Evolutionary conservation across 2,113 vertebrate species (phyloP).

Genomic region (Saiga tatarica): DNA sequence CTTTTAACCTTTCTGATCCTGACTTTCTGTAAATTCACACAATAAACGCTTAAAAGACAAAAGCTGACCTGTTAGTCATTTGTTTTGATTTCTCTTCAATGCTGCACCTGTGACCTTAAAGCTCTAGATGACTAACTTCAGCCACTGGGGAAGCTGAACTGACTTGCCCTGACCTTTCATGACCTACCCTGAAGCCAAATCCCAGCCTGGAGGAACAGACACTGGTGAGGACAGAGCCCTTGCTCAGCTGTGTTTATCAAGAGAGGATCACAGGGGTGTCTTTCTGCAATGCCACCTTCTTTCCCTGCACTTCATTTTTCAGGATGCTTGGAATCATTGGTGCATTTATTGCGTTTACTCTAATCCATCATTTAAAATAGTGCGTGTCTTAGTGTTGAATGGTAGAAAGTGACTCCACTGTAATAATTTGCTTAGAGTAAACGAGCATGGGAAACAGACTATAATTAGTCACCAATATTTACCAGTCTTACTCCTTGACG

Average conservation of each 20-base stretch:
- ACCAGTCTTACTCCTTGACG: neutral
- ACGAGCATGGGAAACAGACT: neutral
- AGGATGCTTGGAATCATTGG: neutral
- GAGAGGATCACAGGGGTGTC: neutral
- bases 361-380: constrained; percentile 32
- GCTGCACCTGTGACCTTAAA: constrained; percentile 57
- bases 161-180: constrained; percentile 32
- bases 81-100: constrained; percentile 20
- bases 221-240: neutral
- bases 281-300: neutral
- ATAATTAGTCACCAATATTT: neutral
- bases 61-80: neutral
- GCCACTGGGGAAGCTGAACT: constrained; percentile 4
- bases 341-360: neutral
- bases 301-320: neutral
- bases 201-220: neutral
- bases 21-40: neutral
- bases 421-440: neutral
- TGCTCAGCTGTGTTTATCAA: constrained; percentile 51
- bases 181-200: constrained; percentile 19
- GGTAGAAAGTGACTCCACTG: neutral
- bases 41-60: neutral
- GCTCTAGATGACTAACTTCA: neutral
- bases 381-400: neutral
- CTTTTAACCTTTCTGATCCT: neutral